phyloP scores from a whole-genome alignment of 2,888 invertebrate species.

The Trimorus sp. region DNA sequence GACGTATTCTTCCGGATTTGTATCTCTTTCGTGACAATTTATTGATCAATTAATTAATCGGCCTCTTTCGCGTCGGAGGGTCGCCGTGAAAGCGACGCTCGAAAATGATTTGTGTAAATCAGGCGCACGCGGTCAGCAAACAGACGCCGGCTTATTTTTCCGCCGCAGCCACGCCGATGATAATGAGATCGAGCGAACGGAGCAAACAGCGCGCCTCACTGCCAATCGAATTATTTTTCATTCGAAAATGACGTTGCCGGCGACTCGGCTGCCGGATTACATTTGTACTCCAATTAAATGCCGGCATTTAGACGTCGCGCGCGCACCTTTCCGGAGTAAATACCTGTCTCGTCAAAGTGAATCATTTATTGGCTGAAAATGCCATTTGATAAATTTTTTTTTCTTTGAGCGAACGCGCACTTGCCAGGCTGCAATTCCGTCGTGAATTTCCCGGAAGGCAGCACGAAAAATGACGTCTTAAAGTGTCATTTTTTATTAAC shows the following conservation, averaged over 20 bases:
- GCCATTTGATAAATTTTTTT: slow-evolving; percentile 26
- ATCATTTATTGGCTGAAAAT: slow-evolving; percentile 30
- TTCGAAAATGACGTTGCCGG: slow-evolving; percentile 31
- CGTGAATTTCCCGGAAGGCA: not conserved
- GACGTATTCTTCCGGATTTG: slow-evolving; percentile 34
- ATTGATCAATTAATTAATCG: slow-evolving; percentile 42
- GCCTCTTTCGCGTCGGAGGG: slow-evolving; percentile 4
- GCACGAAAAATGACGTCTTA: too few species aligned
- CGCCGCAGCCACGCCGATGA: slow-evolving; percentile 3
- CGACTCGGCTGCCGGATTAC: not conserved
- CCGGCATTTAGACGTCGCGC: slow-evolving; percentile 18
- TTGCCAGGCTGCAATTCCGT: too few species aligned
- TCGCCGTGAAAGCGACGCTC: not conserved
- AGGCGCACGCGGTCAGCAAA: slow-evolving; percentile 16
- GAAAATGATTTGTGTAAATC: slow-evolving; percentile 23
- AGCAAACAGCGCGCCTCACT: slow-evolving; percentile 28
- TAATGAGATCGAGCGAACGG: slow-evolving; percentile 29
- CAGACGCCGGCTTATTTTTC: slow-evolving; percentile 10
- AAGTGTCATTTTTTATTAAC: too few species aligned
- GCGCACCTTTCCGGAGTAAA: not conserved
- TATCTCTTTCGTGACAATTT: slow-evolving; percentile 30
- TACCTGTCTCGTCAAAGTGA: slow-evolving; percentile 28
- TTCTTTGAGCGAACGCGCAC: not conserved
- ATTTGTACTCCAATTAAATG: slow-evolving; percentile 30
- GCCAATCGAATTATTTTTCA: slow-evolving; percentile 31